Base-by-base conservation (phyloP, 23 tunicate genomes). In the Aplidium turbinatum region DNA sequence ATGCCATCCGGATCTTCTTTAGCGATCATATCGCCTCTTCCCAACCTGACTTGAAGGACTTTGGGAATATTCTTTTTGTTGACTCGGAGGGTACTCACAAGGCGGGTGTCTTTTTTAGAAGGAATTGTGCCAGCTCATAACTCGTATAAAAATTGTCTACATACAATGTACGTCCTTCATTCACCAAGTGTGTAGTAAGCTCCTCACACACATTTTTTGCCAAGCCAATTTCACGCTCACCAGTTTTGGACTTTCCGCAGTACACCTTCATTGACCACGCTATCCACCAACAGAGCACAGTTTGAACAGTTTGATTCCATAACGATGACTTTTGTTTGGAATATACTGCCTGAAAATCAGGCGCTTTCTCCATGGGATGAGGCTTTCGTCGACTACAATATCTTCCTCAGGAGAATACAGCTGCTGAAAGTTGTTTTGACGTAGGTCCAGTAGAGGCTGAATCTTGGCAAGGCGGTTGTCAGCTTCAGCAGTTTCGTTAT, bases 301-400 rank as follows among this genome's bases (percentile, higher is more conserved):
- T 35, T 63, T 63, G 9, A 63, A 63, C 21, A 63, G 45, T 25
- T 63, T 63, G 70, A 63, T 63, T 0, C 70, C 70, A 63, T 63
- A 63, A n/a, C 42, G 19, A 25, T 0, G 0, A 13, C 18, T n/a
- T 25, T 63, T 63, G 42, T 21, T 35, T 32, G 70, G 70, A 19
- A 63, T 13, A 25, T 63, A 63, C 0, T 63, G 70, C 20, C 16
- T 13, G 31, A 63, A 63, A 25, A 63, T 35, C 26, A 63, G 70
- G 0, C 70, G 18, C 42, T 0, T 45, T 63, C 70, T 63, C 46
- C 46, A 27, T 63, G 70, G 70, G 19, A 63, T 35, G 39, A 27
- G 42, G 31, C 26, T 63, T 35, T 63, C 70, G 31, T 63, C 0
- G 22, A 63, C 31, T 42, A 63, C 46, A 63, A 29, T 19, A 63